Evolutionary conservation across 2,888 invertebrate species (phyloP).

Genomic region (Heliconius aoede): DNA sequence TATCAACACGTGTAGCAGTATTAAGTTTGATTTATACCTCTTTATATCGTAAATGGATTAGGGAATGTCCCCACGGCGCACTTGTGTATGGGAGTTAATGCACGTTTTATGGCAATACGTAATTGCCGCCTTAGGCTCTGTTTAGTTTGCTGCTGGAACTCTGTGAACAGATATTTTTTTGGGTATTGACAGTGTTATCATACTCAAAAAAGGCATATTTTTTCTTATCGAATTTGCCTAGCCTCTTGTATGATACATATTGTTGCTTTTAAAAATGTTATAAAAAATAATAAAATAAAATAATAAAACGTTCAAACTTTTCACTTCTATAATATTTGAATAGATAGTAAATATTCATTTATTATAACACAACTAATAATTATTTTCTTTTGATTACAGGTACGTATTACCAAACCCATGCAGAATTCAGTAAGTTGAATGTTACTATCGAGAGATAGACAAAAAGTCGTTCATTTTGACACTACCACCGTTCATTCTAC

Average conservation of each 20-base stretch:
- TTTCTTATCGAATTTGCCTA: too few species aligned
- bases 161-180: neutral
- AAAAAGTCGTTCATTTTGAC: too few species aligned
- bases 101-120: constrained; percentile 71
- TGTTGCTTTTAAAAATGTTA: too few species aligned
- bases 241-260: neutral
- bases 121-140: constrained; percentile 56
- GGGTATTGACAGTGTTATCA: neutral
- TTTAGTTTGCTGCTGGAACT: constrained; percentile 50
- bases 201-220: too few species aligned
- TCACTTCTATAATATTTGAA: too few species aligned
- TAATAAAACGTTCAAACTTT: too few species aligned
- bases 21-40: constrained; percentile 83
- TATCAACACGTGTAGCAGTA: constrained; percentile 82
- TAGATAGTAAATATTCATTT: neutral
- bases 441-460: neutral
- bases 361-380: constrained; percentile 41
- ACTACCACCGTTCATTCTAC: too few species aligned
- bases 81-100: constrained; percentile 62
- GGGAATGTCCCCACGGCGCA: constrained; percentile 66
- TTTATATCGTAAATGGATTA: constrained; percentile 84
- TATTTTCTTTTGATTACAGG: constrained; percentile 67
- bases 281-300: too few species aligned
- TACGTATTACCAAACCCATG: constrained; percentile 53
- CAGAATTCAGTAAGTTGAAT: neutral